Conservation (phyloP, 2,888 invertebrate species). For the Meiosimyza platycephala region DNA sequence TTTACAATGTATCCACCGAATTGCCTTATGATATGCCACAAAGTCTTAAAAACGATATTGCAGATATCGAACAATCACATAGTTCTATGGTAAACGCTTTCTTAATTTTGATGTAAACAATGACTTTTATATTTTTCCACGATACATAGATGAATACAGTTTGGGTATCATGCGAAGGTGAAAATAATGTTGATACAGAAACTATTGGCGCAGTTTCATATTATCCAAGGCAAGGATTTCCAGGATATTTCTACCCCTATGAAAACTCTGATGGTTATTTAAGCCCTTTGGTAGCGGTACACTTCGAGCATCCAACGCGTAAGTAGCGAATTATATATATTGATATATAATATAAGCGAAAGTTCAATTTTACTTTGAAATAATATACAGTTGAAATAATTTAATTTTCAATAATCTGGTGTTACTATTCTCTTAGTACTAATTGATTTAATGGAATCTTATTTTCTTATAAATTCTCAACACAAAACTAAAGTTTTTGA, state of each 20-base stretch:
- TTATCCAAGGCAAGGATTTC: conserved; percentile 84
- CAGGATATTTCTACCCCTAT: conserved; percentile 90
- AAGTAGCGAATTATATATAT: too few species aligned
- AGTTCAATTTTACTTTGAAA: too few species aligned
- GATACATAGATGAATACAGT: conserved; percentile 83
- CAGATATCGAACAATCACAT: conserved; percentile 66
- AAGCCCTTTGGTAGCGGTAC: conserved; percentile 88
- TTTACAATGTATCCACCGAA: conserved; percentile 77
- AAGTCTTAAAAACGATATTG: conserved; percentile 77
- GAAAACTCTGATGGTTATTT: conserved; percentile 88
- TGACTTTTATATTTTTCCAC: conserved; percentile 44
- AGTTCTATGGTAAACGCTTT: conserved; percentile 65
- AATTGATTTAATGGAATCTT: too few species aligned
- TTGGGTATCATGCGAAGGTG: conserved; percentile 94
- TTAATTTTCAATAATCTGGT: too few species aligned
- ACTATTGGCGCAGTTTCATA: conserved; percentile 89
- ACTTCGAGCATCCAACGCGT: conserved; percentile 85
- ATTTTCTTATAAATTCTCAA: too few species aligned
- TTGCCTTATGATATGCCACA: conserved; percentile 82
- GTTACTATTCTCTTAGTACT: too few species aligned
- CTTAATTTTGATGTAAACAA: conserved; percentile 61
- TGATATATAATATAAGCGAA: too few species aligned
- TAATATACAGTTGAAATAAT: too few species aligned
- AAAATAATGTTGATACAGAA: conserved; percentile 92
- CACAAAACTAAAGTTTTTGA: too few species aligned